Percentiles rank a stretch among this genome's conserved stretches.
These are phyloP conservation scores for Nasonia oneida DNA, from an alignment of 2,888 invertebrate species.

Conservation along the genomic window DNA sequence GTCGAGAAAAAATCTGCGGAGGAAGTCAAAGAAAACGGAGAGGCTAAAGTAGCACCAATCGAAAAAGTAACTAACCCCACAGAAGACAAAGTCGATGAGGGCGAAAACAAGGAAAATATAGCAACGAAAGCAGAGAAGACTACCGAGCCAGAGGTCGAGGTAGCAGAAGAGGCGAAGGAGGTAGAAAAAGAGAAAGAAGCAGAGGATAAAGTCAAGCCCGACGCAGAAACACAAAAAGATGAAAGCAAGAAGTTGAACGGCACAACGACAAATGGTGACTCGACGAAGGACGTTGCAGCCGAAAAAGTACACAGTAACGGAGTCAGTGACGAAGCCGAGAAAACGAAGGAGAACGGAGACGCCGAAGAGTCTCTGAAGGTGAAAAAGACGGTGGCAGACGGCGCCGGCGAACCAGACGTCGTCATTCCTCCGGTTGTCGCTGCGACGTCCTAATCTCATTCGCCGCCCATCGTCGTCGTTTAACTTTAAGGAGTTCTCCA, in stretches of 20 bases:
- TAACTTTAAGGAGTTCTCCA: constrained; percentile 65
- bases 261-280: constrained; percentile 66
- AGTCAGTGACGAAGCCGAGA: constrained; percentile 71
- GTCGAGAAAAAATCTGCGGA: constrained; percentile 50
- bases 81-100: constrained; percentile 54
- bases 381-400: constrained; percentile 76
- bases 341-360: constrained; percentile 72
- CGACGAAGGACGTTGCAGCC: constrained; percentile 65
- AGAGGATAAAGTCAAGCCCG: constrained; percentile 42
- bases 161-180: constrained; percentile 61
- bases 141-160: constrained; percentile 50
- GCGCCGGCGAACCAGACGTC: constrained; percentile 76
- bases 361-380: constrained; percentile 73
- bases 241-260: constrained; percentile 68
- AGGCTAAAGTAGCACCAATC: constrained; percentile 29
- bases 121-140: constrained; percentile 50
- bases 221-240: constrained; percentile 45
- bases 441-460: constrained; percentile 77
- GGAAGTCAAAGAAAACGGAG: constrained; percentile 58
- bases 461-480: constrained; percentile 47
- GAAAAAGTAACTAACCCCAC: constrained; percentile 39
- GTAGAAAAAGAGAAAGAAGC: constrained; percentile 53
- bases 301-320: constrained; percentile 75
- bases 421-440: constrained; percentile 75
- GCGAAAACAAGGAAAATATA: constrained; percentile 58